Evolutionary conservation across 1,140 invertebrate genomes (phyloP).

Genomic region (Bombus huntii): DNA sequence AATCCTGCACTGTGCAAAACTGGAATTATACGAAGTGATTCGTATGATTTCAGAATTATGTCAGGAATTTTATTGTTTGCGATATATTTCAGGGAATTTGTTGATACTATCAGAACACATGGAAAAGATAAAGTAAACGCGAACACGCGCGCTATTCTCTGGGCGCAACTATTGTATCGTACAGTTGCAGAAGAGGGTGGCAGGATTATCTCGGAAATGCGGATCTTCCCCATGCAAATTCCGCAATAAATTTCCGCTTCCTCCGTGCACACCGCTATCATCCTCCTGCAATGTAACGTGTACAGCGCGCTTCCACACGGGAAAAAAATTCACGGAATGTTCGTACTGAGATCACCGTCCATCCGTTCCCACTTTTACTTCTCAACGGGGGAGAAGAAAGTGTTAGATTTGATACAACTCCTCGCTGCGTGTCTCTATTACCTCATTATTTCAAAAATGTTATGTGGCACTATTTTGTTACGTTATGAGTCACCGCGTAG

Average conservation of each 20-base stretch:
- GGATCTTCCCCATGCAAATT: constrained; percentile 59
- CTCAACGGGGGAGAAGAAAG: background rate
- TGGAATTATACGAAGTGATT: background rate
- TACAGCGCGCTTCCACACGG: constrained; percentile 8
- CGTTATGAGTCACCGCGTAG: no score
- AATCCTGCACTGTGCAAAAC: background rate
- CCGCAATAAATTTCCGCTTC: constrained; percentile 64
- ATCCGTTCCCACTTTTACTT: constrained; percentile 48
- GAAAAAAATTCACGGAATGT: constrained; percentile 54
- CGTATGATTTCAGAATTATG: background rate
- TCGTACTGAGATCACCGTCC: constrained; percentile 37
- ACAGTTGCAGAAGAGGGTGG: background rate
- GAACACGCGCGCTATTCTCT: background rate
- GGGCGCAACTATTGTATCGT: constrained; percentile 2
- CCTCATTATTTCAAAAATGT: constrained; percentile 37
- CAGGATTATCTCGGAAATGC: constrained; percentile 55
- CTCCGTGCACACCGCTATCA: constrained; percentile 1
- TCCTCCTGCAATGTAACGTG: constrained; percentile 9
- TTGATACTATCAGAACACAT: background rate
- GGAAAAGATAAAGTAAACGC: background rate
- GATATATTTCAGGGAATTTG: background rate
- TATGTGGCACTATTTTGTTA: no score
- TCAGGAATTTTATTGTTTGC: background rate
- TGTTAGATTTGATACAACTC: constrained; percentile 36
- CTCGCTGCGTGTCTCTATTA: constrained; percentile 42